Base-by-base conservation (phyloP, 2,113 vertebrate genomes). In the Andinoacara biseriatus region DNA sequence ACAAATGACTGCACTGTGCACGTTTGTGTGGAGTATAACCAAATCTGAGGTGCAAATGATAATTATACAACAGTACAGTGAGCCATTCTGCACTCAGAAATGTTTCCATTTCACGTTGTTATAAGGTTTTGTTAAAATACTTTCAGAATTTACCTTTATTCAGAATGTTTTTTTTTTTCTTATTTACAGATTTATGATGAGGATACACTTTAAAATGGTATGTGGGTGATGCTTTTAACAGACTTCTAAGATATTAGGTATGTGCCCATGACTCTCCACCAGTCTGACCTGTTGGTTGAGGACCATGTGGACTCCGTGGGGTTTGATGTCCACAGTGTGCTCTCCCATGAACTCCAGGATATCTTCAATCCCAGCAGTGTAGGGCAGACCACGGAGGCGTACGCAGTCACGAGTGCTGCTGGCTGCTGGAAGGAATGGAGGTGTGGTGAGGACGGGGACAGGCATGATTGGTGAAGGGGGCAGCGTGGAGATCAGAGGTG, bases 291-390 rank as follows among this genome's bases (percentile, higher is more conserved):
- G 98, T 84, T 99, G 98, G 87, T 99, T 99, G 83, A 99, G 97
- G 63, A 99, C 98, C 98, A 99, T 98, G 87, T 99, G 98, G 69
- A 99, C 97, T 74, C 98, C 98, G 0, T 99, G 98, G 5, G 98
- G 97, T 91, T 97, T 97, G 89, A 99, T 99, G 88, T 99, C 98
- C 5, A 91, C 93, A 0, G 98, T 98, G 77, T 97, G 96, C 0
- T 99, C 98, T 24, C 96, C 98, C 94, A 99, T 96, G 74, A 99
- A 99, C 76, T 97, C 97, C 83, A 99, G 91, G 90, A 99, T 99
- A 76, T 99, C 98, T 57, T 99, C 97, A 0, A 99, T 99, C 81
- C 96, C 96, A 3, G 98, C 97, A 0, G 97, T 97, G 90, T 99
- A 99, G 3, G 98, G 98, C 29, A 99, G 95, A 3, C 98, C 98